Conservation (phyloP, 2,888 invertebrate species). For the Aleiodes alternator region DNA sequence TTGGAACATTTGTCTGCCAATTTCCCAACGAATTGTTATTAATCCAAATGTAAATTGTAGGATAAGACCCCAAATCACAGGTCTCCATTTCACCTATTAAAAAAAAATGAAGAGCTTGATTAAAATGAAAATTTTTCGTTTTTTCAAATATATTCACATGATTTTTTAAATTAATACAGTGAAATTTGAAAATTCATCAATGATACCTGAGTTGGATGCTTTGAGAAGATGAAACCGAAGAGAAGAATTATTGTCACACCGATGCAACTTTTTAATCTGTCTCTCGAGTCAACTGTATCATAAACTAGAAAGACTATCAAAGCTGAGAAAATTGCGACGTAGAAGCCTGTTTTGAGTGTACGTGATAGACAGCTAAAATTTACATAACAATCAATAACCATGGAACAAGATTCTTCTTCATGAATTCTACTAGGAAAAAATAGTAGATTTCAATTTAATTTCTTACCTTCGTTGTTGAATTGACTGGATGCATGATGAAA, state of each 20-base stretch:
- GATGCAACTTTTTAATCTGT: slow-evolving; percentile 82
- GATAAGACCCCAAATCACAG: slow-evolving; percentile 86
- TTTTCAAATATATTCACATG: neutral
- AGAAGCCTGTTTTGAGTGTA: slow-evolving; percentile 65
- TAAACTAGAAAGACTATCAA: slow-evolving; percentile 80
- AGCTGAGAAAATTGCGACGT: slow-evolving; percentile 75
- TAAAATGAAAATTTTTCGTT: neutral
- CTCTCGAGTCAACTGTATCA: slow-evolving; percentile 78
- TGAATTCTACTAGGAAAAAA: neutral
- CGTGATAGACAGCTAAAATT: slow-evolving; percentile 76
- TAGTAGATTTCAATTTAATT: neutral
- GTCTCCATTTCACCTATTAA: slow-evolving; percentile 84
- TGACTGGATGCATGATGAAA: slow-evolving; percentile 41
- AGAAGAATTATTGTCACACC: slow-evolving; percentile 82
- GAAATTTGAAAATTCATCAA: slow-evolving; percentile 46
- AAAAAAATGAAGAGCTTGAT: slow-evolving; percentile 47
- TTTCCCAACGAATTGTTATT: slow-evolving; percentile 89
- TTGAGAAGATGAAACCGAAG: slow-evolving; percentile 81
- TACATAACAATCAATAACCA: slow-evolving; percentile 6
- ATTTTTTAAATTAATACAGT: neutral
- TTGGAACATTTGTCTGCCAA: slow-evolving; percentile 84
- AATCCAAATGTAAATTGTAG: slow-evolving; percentile 92
- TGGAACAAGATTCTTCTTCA: no score
- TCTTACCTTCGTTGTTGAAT: slow-evolving; percentile 51
- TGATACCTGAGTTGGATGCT: slow-evolving; percentile 78